Base-by-base conservation (phyloP, 2,888 invertebrate species). In the Ichneumon xanthorius region DNA sequence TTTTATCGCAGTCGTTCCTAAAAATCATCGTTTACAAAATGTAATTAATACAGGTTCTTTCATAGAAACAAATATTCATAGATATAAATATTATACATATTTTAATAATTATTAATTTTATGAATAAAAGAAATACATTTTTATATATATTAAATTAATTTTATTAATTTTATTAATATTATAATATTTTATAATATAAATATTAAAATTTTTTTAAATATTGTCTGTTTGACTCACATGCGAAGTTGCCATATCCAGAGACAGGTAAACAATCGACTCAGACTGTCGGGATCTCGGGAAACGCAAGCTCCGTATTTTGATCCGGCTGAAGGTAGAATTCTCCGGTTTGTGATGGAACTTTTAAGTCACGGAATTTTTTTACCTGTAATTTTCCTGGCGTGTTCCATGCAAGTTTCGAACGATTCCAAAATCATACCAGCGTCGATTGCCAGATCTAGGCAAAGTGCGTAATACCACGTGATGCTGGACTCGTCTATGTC, bases 401-500 rank as follows among this genome's bases (percentile, higher is more conserved):
- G 95, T 4, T 92, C 89, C 84, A 93, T 94, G 83, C 95, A 95
- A 65, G 93, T 94, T 22, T 94, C 90, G 4, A 95, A 94, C 0
- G 94, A 92, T 90, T 95, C 95, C 70, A 95, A 88, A 80, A 94
- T 93, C 89, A 96, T 95, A 5, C 95, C 95, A 87, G 96, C 94
- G 87, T 96, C 95, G 55, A 96, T 89, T 73, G 95, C 93, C 88
- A 96, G 90, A 77, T 96, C 96, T 79, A 96, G 94, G 85, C 95
- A 95, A 50, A 96, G 93, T 0, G 95, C 95, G 87, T 95, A 95
- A 88, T 96, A 96, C 95, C 95, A 95, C 0, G 94, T 90, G 7
- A 92, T 88, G 0, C 90, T 92, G 3, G 90, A 91, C 82, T 89
- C 88, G 77, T 93, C 92, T 0, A 91, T 87, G 61, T 94, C 91